Conservation (phyloP, 2,888 invertebrate species). For the Stratiomys singularior region DNA sequence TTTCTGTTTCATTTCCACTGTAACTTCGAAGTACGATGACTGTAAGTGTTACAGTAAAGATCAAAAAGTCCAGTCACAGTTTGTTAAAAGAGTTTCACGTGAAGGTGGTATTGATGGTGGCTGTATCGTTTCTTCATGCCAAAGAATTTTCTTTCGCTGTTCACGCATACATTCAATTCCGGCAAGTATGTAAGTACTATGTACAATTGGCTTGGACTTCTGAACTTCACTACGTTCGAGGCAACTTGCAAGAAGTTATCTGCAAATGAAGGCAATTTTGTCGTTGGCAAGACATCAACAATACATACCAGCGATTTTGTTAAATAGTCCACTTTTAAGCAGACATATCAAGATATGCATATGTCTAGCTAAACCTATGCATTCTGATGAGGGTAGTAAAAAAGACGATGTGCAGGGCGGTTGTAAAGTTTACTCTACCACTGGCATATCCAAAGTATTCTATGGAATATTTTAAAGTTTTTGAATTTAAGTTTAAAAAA, state of each 20-base stretch:
- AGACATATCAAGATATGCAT: no score
- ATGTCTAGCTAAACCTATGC: no score
- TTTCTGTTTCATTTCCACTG: no score
- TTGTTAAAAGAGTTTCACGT: neutral
- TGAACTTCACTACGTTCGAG: neutral
- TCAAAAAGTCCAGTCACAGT: slow-evolving; percentile 34
- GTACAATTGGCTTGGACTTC: no score
- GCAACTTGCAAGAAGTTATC: neutral
- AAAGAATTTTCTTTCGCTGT: slow-evolving; percentile 30
- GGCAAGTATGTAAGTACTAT: no score
- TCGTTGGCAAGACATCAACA: neutral
- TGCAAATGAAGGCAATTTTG: slow-evolving; percentile 19
- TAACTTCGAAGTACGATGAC: no score
- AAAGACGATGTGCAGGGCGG: no score
- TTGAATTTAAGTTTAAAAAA: no score
- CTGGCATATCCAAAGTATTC: no score
- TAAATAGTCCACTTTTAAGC: slow-evolving; percentile 18
- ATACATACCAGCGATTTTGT: slow-evolving; percentile 23
- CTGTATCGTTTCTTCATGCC: neutral
- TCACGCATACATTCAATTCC: slow-evolving; percentile 10
- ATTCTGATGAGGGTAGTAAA: no score
- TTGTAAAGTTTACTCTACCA: no score
- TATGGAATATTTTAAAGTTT: no score
- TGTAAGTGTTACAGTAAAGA: slow-evolving; percentile 30
- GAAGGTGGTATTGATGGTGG: slow-evolving; percentile 16